Evolutionary conservation across 2,888 invertebrate species (phyloP).

Genomic region (Xestobium rufovillosum): DNA sequence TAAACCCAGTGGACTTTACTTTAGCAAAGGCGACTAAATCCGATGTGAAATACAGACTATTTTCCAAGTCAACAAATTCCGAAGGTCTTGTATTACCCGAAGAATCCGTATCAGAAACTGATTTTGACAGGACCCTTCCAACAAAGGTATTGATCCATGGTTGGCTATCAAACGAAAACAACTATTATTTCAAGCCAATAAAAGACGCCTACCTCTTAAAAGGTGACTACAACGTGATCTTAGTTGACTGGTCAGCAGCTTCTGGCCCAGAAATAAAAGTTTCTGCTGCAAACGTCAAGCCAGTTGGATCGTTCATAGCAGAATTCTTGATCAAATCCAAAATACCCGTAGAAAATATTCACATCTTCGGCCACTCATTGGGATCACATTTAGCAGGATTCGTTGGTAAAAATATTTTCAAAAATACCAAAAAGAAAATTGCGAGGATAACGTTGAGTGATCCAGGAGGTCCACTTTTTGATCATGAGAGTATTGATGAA

Average conservation of each 20-base stretch:
- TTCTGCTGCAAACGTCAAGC: slow-evolving; percentile 41
- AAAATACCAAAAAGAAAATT: slow-evolving; percentile 32
- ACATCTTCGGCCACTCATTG: slow-evolving; percentile 43
- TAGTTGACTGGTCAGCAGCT: slow-evolving; percentile 41
- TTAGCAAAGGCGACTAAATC: slow-evolving; percentile 24
- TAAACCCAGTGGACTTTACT: slow-evolving; percentile 29
- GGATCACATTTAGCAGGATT: slow-evolving; percentile 41
- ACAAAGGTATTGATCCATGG: slow-evolving; percentile 46
- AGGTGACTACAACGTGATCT: slow-evolving; percentile 42
- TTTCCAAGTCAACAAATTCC: slow-evolving; percentile 19
- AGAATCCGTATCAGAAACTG: slow-evolving; percentile 18
- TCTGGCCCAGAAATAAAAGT: slow-evolving; percentile 31
- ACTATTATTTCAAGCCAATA: slow-evolving; percentile 36
- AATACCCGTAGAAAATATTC: slow-evolving; percentile 37
- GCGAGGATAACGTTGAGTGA: slow-evolving; percentile 45
- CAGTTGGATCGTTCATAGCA: slow-evolving; percentile 41
- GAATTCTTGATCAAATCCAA: slow-evolving; percentile 35
- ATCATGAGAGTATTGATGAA: slow-evolving; percentile 26
- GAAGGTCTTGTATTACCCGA: slow-evolving; percentile 22
- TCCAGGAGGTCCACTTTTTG: slow-evolving; percentile 41
- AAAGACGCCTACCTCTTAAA: slow-evolving; percentile 40
- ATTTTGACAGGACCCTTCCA: slow-evolving; percentile 24
- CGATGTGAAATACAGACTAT: slow-evolving; percentile 27
- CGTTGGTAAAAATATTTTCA: slow-evolving; percentile 27
- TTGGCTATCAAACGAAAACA: slow-evolving; percentile 43